Evolutionary conservation across 2,888 invertebrate species (phyloP), one percentile per base, ranked within the genome.

Genomic region (Leucophenga maculata): DNA sequence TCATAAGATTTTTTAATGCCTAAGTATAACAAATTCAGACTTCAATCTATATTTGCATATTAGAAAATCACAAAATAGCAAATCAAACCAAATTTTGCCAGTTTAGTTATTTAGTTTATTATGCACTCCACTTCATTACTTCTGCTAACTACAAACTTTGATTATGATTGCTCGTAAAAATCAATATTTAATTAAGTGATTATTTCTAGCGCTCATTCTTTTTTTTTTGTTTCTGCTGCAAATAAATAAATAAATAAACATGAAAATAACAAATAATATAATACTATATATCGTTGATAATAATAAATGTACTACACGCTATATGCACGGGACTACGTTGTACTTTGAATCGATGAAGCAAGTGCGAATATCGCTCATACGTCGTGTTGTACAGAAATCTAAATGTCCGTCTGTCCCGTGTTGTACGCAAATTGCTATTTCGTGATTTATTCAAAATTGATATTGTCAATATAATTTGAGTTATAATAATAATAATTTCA

Each of bases 371-470:
- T 55, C 31, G 22, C 44, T 18, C 57, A 55, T 31, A 66, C 60
- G n/a, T 55, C 64, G n/a, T n/a, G n/a, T n/a, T n/a, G 13, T 48
- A n/a, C 46, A 46, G 20, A 39, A 31, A n/a, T n/a, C n/a, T 39
- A 32, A 65, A 54, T 50, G n/a, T 50, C 50, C n/a, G 13, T 55
- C 65, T 57, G 68, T 80, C 79, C 50, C 39, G n/a, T n/a, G n/a
- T n/a, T n/a, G n/a, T 78, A 68, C 81, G 83, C 74, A 81, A 81
- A 81, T 81, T 84, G 83, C 79, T 79, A 78, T 76, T 77, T 84
- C 81, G 84, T 81, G 80, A 81, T 81, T 76, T 69, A 65, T 31
- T 71, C 72, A 76, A 81, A 81, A 81, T 84, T 79, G 75, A 68
- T 74, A 74, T 71, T 73, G 74, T 73, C 75, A 81, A 81, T 69